A percentile compares a stretch with the other conserved stretches of the same genome.
Conservation (phyloP, 2,888 invertebrate genomes). For the Spilosoma lubricipeda region DNA sequence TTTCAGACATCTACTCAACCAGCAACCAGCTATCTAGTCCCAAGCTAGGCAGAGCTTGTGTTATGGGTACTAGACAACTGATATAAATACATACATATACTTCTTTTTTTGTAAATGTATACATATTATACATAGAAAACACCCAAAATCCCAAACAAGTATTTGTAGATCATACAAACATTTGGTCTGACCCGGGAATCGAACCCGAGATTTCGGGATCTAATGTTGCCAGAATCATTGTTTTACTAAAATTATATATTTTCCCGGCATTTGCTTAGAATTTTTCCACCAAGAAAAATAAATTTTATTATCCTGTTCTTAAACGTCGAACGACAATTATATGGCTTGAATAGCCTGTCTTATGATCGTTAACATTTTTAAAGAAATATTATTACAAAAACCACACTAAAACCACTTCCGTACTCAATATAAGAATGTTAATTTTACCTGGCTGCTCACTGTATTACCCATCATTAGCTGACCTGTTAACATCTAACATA, state of each 20-base stretch:
- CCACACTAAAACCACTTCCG: constrained; percentile 28
- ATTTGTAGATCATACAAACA: no score
- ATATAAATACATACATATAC: no score
- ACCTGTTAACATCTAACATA: constrained; percentile 32
- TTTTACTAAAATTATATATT: not conserved
- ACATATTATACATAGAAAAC: no score
- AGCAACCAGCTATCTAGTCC: no score
- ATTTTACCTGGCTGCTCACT: constrained; percentile 37
- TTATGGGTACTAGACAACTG: no score
- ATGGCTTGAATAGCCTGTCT: constrained; percentile 20
- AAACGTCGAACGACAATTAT: not conserved
- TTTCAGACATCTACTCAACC: no score
- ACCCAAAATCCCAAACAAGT: no score
- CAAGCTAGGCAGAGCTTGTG: no score
- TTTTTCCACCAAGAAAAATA: not conserved
- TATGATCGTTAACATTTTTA: constrained; percentile 41
- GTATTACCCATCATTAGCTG: constrained; percentile 37
- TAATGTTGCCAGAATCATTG: not conserved
- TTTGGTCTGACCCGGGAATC: no score
- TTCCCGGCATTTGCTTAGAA: not conserved
- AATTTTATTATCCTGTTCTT: not conserved
- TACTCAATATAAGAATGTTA: constrained; percentile 55
- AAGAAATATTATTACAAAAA: constrained; percentile 42
- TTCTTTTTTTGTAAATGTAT: no score
- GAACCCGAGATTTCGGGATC: no score